Evolutionary conservation across 2,888 invertebrate species (phyloP).

Genomic region (Pseudolycoriella hygida): DNA sequence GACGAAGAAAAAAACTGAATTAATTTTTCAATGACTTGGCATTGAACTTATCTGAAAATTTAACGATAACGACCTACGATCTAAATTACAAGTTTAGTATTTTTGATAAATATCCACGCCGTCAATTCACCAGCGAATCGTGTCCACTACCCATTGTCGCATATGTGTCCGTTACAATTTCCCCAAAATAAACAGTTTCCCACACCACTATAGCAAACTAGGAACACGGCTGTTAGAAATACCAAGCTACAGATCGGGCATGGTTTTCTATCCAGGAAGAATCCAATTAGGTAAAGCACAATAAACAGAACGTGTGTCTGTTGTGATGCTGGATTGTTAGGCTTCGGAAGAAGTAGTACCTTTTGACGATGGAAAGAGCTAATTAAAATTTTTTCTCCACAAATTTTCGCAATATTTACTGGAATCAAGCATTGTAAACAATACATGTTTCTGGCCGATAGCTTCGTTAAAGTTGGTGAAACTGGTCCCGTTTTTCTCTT

Average conservation of each 20-base stretch:
- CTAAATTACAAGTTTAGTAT: no score
- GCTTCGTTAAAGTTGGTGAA: no score
- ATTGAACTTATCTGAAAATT: no score
- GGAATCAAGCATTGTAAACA: constrained; percentile 96
- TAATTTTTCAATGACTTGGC: no score
- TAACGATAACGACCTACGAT: no score
- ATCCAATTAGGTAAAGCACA: constrained; percentile 87
- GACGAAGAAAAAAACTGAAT: no score
- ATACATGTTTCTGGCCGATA: constrained; percentile 45
- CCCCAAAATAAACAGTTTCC: constrained; percentile 92
- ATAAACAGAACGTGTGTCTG: constrained; percentile 97
- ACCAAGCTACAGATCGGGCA: constrained; percentile 94
- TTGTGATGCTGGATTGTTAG: constrained; percentile 86
- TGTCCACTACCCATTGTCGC: constrained; percentile 31
- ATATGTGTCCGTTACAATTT: constrained; percentile 52
- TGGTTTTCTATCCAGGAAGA: constrained; percentile 91
- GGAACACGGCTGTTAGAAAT: constrained; percentile 79
- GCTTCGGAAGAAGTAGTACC: constrained; percentile 87
- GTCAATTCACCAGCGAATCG: no score
- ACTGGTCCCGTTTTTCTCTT: no score
- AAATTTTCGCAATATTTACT: constrained; percentile 20
- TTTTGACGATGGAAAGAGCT: no score
- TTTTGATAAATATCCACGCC: no score
- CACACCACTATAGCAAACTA: constrained; percentile 91
- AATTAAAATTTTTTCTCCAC: no score